Evolutionary conservation across 2,888 invertebrate species (phyloP), one percentile per base, ranked within the genome.

Genomic region (Drosophila paranaensis): DNA sequence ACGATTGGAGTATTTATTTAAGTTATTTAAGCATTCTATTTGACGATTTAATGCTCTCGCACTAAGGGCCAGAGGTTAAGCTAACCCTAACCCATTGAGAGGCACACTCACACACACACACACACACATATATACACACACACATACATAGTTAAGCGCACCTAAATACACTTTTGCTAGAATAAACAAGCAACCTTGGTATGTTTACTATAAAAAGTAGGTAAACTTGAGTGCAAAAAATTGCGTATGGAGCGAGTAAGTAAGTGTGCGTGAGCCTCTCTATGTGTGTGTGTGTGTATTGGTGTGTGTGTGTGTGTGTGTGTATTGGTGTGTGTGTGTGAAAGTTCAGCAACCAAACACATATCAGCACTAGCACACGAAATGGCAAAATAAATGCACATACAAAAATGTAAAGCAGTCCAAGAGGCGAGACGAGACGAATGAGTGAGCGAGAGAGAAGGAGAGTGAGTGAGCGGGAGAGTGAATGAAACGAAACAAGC

Each of bases 121-220:
- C 35, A 33, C 40, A 30, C 58, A 35, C 27, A 33, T 35, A 35
- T 20, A 33, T 35, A 61, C 14, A 16, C 56, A 71, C 56, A 60
- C 46, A 73, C 67, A 71, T 74, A n/a, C n/a, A 77, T 88, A 86
- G 89, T 83, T 89, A 85, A 86, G 87, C 84, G 64, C 79, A 89
- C 87, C 86, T 86, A 90, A 90, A 87, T 89, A 90, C 89, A 87
- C 89, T 86, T 87, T 90, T 90, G 75, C 90, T 90, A 88, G 89
- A 88, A 90, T 90, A 90, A 87, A 87, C 89, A 87, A 90, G 82
- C 84, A 87, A 90, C 87, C 87, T 87, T 87, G 90, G 89, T 33
- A 66, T 89, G 90, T 90, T 88, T 89, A 90, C 90, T 81, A 88
- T 89, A 87, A 87, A 84, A 87, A 90, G 90, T 90, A 87, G 87